A percentile compares a stretch with the other conserved stretches of the same genome.
phyloP scores from a whole-genome alignment of 2,888 invertebrate species.

The Rambutsinella grinnellia region DNA sequence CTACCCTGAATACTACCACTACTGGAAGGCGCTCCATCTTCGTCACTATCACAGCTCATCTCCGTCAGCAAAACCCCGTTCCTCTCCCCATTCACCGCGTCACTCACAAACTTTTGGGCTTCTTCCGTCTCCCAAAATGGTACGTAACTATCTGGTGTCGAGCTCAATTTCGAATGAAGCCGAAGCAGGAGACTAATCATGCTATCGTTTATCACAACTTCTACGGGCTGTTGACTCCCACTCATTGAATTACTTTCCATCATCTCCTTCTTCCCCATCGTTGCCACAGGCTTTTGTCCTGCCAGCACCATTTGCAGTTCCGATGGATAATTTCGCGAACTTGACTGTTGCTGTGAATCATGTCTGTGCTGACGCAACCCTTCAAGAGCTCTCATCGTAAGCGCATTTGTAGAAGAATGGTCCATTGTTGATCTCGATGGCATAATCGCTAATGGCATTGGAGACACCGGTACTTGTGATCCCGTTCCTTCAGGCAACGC shows the following conservation, averaged over 20 bases:
- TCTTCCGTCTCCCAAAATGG: constrained; percentile 67
- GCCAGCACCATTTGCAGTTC: constrained; percentile 62
- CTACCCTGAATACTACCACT: constrained; percentile 14
- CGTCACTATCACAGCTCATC: constrained; percentile 44
- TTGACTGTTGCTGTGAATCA: constrained; percentile 7
- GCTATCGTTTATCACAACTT: constrained; percentile 80
- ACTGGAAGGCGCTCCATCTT: constrained; percentile 42
- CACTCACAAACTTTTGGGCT: constrained; percentile 54
- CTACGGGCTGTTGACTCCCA: constrained; percentile 70
- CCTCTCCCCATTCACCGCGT: constrained; percentile 35
- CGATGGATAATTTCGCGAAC: too few relatives aligned
- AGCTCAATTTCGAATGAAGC: constrained; percentile 90
- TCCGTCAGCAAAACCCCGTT: constrained; percentile 27
- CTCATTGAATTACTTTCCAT: constrained; percentile 56
- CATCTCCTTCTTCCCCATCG: constrained; percentile 57
- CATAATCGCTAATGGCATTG: constrained; percentile 28
- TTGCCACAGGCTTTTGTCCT: constrained; percentile 58
- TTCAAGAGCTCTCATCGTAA: constrained; percentile 21
- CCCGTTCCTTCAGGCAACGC: constrained; percentile 18
- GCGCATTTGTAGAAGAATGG: constrained; percentile 2
- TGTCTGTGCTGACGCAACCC: neutral
- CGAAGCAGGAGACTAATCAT: constrained; percentile 90
- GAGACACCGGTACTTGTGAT: constrained; percentile 10
- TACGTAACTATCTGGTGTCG: constrained; percentile 83
- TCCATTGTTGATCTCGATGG: constrained; percentile 22